Conservation (phyloP, 1,140 invertebrate genomes). For the Nasonia giraulti region DNA sequence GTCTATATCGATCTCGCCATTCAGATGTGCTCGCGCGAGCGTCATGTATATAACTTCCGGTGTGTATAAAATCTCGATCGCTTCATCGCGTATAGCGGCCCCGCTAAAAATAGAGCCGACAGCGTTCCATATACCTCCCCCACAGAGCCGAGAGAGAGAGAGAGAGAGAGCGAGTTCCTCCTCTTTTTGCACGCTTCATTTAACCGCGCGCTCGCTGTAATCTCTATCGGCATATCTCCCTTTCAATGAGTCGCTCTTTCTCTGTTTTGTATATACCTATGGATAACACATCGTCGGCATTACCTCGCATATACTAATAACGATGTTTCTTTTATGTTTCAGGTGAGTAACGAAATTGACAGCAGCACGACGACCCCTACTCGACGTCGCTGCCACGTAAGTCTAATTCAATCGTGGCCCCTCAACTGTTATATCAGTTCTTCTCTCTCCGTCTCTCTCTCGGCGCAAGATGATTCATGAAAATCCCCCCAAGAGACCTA, state of each 20-base stretch:
- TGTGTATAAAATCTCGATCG: slow-evolving; percentile 44
- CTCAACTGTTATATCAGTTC: not conserved
- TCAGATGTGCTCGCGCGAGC: slow-evolving; percentile 28
- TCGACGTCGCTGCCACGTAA: not conserved
- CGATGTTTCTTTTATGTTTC: slow-evolving; percentile 20
- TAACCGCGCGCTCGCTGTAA: not conserved
- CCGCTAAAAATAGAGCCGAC: slow-evolving; percentile 40
- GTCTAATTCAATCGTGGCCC: not conserved
- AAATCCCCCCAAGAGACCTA: not conserved
- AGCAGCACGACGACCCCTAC: not conserved
- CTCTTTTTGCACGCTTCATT: slow-evolving; percentile 32
- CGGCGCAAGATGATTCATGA: not conserved
- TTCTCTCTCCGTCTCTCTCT: not conserved
- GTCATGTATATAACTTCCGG: slow-evolving; percentile 37
- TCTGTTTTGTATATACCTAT: not conserved
- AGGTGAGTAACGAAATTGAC: slow-evolving; percentile 31
- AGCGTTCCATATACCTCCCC: not conserved
- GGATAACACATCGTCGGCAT: not conserved
- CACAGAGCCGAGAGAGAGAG: not conserved
- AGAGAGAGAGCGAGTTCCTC: slow-evolving; percentile 25
- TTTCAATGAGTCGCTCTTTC: not conserved
- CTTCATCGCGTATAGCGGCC: slow-evolving; percentile 32
- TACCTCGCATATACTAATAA: not conserved
- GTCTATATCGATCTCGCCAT: slow-evolving; percentile 36
- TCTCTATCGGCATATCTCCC: not conserved